A percentile compares a stretch with the other conserved stretches of the same genome.
phyloP scores from a whole-genome alignment of 2,888 invertebrate genomes.

The Lepidocyrtoides sp. region DNA sequence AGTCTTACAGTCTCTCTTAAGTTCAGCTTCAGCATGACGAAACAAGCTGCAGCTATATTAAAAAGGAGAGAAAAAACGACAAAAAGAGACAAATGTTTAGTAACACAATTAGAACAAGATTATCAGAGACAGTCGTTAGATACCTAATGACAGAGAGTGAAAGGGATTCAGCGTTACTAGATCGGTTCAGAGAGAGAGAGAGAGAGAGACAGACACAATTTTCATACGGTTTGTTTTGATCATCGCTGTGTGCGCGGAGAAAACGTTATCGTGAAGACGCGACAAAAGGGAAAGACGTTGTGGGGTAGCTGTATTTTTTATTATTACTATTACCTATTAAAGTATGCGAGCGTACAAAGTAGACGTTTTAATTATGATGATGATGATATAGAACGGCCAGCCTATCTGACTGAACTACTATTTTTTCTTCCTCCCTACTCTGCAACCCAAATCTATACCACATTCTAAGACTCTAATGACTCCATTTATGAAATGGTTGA shows the following conservation, averaged over 20 bases:
- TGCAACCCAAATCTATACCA: neutral
- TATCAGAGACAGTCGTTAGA: slow-evolving; percentile 69
- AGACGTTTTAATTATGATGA: neutral
- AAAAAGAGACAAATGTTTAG: slow-evolving; percentile 72
- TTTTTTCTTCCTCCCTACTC: neutral
- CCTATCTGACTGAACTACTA: slow-evolving; percentile 17
- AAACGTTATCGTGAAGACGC: neutral
- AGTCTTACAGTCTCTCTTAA: slow-evolving; percentile 79
- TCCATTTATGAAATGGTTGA: neutral
- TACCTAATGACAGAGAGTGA: slow-evolving; percentile 71
- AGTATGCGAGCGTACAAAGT: slow-evolving; percentile 6
- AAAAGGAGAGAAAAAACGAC: slow-evolving; percentile 72
- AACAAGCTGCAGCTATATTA: slow-evolving; percentile 77
- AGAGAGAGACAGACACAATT: slow-evolving; percentile 49
- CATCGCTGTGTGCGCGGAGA: slow-evolving; percentile 10
- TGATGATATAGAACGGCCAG: neutral
- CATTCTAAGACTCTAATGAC: slow-evolving; percentile 21
- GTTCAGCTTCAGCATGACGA: slow-evolving; percentile 77
- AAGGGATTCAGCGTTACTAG: slow-evolving; percentile 57
- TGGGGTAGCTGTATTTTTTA: neutral
- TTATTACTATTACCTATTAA: neutral
- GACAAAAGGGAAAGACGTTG: slow-evolving; percentile 51
- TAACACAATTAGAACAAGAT: slow-evolving; percentile 68
- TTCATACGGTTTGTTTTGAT: slow-evolving; percentile 55
- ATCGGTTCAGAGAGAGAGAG: slow-evolving; percentile 8